Base-by-base conservation (phyloP, 2,888 invertebrate species). In the Dermolepida albohirtum region DNA sequence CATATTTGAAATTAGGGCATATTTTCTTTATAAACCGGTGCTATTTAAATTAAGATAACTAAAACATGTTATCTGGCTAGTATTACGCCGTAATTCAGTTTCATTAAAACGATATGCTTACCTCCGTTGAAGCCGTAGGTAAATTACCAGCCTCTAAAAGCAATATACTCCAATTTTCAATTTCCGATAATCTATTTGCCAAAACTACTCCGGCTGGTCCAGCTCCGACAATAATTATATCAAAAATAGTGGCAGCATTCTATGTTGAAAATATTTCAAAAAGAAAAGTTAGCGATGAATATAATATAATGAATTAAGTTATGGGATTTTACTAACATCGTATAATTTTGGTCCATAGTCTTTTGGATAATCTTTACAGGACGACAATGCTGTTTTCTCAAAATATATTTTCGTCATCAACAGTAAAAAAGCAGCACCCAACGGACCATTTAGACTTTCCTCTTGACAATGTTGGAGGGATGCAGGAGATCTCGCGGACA, bases 181-280 rank as follows among this genome's bases (percentile, higher is more conserved):
- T 74, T 72, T 85, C 83, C 0, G 84, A 78, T 12, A 86, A 76
- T 27, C 85, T 77, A 71, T 83, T 85, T 34, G 86, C 86, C 7
- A 86, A 69, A 1, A 84, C 84, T 27, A 85, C 84, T 1, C 86
- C 86, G 0, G 86, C 85, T 0, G 86, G 83, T 0, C 86, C 86
- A 1, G 81, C 84, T 2, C 86, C 86, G 16, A 86, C 83, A 69
- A 84, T 75, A 22, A 85, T 80, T 71, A 84, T 88, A 71, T 85
- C 86, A 70, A 80, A 84, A 5, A 59, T n/a, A 2, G 50, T 12
- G 4, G 12, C 14, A 11, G 10, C 5, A 5, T 17, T 41, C 63
- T 63, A 14, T n/a, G 27, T 14, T 40, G 12, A 29, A 8, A 59
- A 44, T 1, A 59, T 29, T 34, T 1, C 17, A 4, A 14, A 16